These are phyloP conservation scores for Lithophane ornitopus DNA, from an alignment of 2,888 invertebrate species.

Conservation along the genomic window DNA sequence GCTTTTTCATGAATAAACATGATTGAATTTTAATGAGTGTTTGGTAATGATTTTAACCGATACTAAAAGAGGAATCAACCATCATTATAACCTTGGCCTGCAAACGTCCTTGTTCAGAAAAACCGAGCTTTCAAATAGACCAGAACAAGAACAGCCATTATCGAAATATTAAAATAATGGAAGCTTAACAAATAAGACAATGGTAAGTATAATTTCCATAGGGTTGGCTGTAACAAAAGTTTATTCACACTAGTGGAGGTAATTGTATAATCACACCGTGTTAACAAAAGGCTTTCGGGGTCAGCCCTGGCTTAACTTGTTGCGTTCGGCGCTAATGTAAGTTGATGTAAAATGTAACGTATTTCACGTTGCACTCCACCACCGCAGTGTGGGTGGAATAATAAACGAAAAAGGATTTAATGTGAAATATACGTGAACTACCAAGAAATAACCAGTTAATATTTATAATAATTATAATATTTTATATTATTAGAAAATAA, in stretches of 20 bases:
- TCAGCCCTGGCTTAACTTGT: slow-evolving; percentile 78
- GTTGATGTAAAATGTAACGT: slow-evolving; percentile 60
- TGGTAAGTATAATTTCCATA: slow-evolving; percentile 4
- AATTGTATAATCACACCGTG: slow-evolving; percentile 65
- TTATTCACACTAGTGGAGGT: slow-evolving; percentile 18
- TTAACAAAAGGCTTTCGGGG: slow-evolving; percentile 70
- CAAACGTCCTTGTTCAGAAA: not conserved
- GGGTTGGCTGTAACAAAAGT: slow-evolving; percentile 21
- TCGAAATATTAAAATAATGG: not conserved
- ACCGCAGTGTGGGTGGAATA: slow-evolving; percentile 19
- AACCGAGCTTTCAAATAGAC: not conserved
- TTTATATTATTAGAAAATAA: no score
- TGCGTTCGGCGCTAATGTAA: slow-evolving; percentile 74
- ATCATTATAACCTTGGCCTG: not conserved
- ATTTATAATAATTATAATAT: no score
- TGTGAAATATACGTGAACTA: not conserved
- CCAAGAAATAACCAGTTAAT: not conserved
- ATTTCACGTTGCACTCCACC: slow-evolving; percentile 47
- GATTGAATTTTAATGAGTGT: slow-evolving; percentile 28
- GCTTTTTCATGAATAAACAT: slow-evolving; percentile 21
- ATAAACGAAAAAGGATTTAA: slow-evolving; percentile 3
- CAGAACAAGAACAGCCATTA: slow-evolving; percentile 1
- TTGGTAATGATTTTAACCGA: slow-evolving; percentile 17
- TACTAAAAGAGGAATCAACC: not conserved
- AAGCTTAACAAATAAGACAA: slow-evolving; percentile 16